Evolutionary conservation across 2,888 invertebrate genomes (phyloP).

Genomic region (Clusia tigrina): DNA sequence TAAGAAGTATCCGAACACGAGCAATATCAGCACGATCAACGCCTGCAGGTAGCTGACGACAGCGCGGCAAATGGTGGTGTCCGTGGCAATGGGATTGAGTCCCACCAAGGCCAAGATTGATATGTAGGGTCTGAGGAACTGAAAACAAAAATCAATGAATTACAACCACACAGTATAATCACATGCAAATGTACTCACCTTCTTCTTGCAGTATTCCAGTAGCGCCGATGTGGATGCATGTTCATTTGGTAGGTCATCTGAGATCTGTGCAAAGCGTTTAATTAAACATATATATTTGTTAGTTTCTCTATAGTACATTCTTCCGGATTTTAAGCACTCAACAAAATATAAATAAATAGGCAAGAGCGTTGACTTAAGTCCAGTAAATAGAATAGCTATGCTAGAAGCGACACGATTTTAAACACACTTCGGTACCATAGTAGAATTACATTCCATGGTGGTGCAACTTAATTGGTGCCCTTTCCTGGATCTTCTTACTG

Average conservation of each 20-base stretch:
- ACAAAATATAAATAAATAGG: slow-evolving; percentile 22
- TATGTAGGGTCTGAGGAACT: slow-evolving; percentile 80
- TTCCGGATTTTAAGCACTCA: slow-evolving; percentile 4
- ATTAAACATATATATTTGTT: slow-evolving; percentile 55
- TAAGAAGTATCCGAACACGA: slow-evolving; percentile 76
- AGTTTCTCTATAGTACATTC: slow-evolving; percentile 49
- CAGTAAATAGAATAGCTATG: no score
- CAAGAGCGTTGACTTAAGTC: no score
- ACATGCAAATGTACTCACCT: slow-evolving; percentile 66
- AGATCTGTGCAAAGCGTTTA: slow-evolving; percentile 66
- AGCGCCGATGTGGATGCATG: slow-evolving; percentile 80
- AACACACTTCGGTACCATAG: no score
- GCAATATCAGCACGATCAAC: slow-evolving; percentile 71
- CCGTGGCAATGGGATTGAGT: slow-evolving; percentile 73
- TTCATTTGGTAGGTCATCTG: slow-evolving; percentile 74
- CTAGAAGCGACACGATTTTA: no score
- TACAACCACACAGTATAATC: neutral
- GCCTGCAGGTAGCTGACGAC: slow-evolving; percentile 75
- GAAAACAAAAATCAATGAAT: slow-evolving; percentile 44
- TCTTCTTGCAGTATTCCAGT: slow-evolving; percentile 81
- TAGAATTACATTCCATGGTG: no score
- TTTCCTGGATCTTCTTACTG: no score
- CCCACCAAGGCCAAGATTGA: slow-evolving; percentile 79
- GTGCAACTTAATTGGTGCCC: no score
- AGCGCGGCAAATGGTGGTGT: slow-evolving; percentile 69